These are phyloP conservation scores for Criorhina ranunculi DNA, from an alignment of 2,888 invertebrate species.

Conservation along the genomic window DNA sequence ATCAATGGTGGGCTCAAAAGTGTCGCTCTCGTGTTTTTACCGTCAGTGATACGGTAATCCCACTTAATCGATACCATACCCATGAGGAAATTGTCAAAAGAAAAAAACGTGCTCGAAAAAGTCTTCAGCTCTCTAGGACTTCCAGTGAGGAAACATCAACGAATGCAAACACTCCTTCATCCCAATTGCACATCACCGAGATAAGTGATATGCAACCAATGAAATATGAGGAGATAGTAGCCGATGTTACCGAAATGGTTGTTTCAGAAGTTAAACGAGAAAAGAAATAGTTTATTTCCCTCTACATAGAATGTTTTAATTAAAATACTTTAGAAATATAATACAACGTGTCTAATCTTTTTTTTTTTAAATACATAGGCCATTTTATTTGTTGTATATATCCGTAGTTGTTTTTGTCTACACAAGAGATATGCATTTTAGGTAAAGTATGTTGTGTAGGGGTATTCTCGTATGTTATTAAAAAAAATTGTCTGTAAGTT, in stretches of 20 bases:
- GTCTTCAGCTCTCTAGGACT: slow-evolving; percentile 51
- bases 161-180: slow-evolving; percentile 38
- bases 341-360: slow-evolving; percentile 45
- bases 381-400: slow-evolving; percentile 59
- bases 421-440: not conserved
- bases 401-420: slow-evolving; percentile 3
- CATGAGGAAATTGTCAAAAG: slow-evolving; percentile 84
- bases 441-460: slow-evolving; percentile 40
- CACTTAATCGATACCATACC: slow-evolving; percentile 84
- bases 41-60: slow-evolving; percentile 83
- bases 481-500: slow-evolving; percentile 10
- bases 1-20: slow-evolving; percentile 85
- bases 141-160: slow-evolving; percentile 51
- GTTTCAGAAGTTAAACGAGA: slow-evolving; percentile 60
- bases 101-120: slow-evolving; percentile 83
- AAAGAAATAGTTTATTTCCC: slow-evolving; percentile 42
- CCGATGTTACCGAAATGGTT: slow-evolving; percentile 82
- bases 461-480: not conserved
- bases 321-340: slow-evolving; percentile 38
- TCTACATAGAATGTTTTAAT: slow-evolving; percentile 22
- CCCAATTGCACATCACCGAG: slow-evolving; percentile 39
- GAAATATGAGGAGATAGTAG: slow-evolving; percentile 83
- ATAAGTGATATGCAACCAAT: slow-evolving; percentile 77
- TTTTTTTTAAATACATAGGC: slow-evolving; percentile 42
- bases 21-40: slow-evolving; percentile 84